Percentiles rank a stretch among this genome's conserved stretches.
Conservation (phyloP, 2,797 vertebrate species). For the Darevskia mixta region DNA sequence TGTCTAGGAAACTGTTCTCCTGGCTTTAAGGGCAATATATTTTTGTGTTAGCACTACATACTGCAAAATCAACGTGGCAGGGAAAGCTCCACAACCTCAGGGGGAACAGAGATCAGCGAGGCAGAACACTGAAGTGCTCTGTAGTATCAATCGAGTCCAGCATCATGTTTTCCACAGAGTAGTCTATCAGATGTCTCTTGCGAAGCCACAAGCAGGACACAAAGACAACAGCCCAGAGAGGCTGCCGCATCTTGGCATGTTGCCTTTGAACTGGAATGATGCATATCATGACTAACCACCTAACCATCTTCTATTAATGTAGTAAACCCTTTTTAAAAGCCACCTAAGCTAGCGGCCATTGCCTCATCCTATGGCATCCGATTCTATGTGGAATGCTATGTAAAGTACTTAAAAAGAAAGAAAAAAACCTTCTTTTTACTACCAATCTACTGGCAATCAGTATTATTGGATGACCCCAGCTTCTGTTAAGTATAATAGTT, state of each 20-base stretch:
- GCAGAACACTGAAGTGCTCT: not conserved
- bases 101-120: not conserved
- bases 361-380: not conserved
- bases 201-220: not conserved
- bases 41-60: constrained; percentile 2
- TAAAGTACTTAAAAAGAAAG: not conserved
- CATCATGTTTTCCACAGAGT: not conserved
- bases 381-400: not conserved
- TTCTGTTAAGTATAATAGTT: too few species aligned
- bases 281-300: not conserved
- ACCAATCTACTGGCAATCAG: not conserved
- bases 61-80: not conserved
- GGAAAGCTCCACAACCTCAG: not conserved
- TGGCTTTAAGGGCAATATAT: not conserved
- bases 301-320: not conserved
- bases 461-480: not conserved
- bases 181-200: not conserved
- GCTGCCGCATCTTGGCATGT: too few species aligned
- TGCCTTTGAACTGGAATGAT: not conserved
- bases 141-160: not conserved
- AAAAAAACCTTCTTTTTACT: too few species aligned
- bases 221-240: not conserved
- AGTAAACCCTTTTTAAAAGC: not conserved
- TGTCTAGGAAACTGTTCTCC: not conserved
- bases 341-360: not conserved